Evolutionary conservation across 2,888 invertebrate genomes (phyloP), one percentile per base, ranked within the genome.

Genomic region (Apamea crenata): DNA sequence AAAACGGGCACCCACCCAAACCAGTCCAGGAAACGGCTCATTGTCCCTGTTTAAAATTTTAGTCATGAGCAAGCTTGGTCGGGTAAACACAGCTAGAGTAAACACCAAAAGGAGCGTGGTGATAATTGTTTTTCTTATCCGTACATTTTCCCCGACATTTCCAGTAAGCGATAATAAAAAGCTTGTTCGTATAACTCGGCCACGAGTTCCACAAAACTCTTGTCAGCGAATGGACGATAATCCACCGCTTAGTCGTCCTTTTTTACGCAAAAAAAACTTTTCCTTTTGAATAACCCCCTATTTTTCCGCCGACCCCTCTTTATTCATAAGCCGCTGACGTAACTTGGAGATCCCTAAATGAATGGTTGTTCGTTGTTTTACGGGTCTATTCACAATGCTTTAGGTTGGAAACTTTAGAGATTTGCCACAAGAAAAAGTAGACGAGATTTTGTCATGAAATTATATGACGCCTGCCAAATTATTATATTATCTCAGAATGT

Each of bases 331-430:
- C 95, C 94, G 90, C 94, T 95, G 95, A 95, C 95, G 96, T 94
- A 96, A 96, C 96, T 96, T 94, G 93, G 94, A 95, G 94, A 94
- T 93, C 94, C 95, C 94, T 95, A 96, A 97, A 96, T 96, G 96
- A 96, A 96, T 95, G 96, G 96, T 93, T 96, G 96, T 96, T 96
- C 95, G 95, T 96, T 96, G 96, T 97, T 97, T 97, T 96, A 97
- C 96, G 96, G 95, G 94, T 95, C 96, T 96, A 95, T 96, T 95
- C 95, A 95, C 96, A 95, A 95, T 95, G 95, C 93, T 94, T 96
- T 95, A 94, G 94, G 93, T 94, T 94, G 94, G 93, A 93, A 95
- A 96, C 93, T 95, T 95, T 93, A 93, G 94, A 94, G 96, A 96
- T 96, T 96, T 95, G 91, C 91, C 92, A 86, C 89, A 90, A 91